These are phyloP conservation scores for Lycaon pictus DNA, from an alignment of 2,113 vertebrate species.

Conservation along the genomic window DNA sequence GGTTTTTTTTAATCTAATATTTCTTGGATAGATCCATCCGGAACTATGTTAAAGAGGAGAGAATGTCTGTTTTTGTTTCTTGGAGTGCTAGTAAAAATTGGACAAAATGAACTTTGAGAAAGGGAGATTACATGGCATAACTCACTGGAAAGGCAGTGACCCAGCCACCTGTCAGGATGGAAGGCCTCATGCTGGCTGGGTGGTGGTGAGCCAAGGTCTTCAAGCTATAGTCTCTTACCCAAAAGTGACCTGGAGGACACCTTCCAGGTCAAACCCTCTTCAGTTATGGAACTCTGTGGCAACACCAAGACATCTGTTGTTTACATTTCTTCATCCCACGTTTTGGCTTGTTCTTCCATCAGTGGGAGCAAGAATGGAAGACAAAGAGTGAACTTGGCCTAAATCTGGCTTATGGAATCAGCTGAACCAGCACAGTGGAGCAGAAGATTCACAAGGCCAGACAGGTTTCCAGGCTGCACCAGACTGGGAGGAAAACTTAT, in stretches of 20 bases:
- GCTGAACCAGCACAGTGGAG: neutral
- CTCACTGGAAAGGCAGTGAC: neutral
- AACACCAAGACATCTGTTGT: neutral
- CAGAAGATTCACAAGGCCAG: neutral
- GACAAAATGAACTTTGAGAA: neutral
- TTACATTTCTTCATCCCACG: neutral
- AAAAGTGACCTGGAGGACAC: neutral
- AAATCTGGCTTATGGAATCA: no score
- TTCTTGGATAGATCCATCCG: neutral
- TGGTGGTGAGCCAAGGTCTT: neutral
- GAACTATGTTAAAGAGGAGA: neutral
- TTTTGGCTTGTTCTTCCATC: neutral
- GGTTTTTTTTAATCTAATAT: neutral
- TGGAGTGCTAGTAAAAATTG: neutral
- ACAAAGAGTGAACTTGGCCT: neutral
- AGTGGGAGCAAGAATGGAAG: neutral
- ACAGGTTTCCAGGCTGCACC: neutral
- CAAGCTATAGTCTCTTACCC: neutral
- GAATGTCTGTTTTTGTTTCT: neutral
- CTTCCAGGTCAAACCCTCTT: neutral
- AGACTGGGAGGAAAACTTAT: neutral
- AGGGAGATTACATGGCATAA: neutral
- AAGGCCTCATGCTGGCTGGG: rapidly evolving
- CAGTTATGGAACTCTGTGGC: neutral
- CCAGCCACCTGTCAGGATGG: neutral